Evolutionary conservation across 1,140 invertebrate species (phyloP).

Genomic region (Propsilocerus akamusi): DNA sequence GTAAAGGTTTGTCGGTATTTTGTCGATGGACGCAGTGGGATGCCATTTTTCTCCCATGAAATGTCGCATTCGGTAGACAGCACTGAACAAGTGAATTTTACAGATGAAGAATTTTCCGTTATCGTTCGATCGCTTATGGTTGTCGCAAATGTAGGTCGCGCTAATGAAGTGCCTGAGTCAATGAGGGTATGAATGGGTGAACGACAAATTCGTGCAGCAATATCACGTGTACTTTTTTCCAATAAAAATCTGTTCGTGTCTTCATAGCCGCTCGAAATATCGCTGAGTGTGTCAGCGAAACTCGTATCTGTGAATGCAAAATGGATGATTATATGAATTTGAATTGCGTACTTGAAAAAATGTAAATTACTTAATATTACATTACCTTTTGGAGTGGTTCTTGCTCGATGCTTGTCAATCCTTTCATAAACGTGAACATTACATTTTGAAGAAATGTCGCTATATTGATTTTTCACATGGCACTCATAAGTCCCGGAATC

Average conservation of each 20-base stretch:
- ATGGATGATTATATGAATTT: not conserved
- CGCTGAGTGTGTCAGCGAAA: not conserved
- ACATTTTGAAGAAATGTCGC: constrained; percentile 35
- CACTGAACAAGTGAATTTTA: constrained; percentile 69
- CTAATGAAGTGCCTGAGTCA: not conserved
- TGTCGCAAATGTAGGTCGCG: constrained; percentile 56
- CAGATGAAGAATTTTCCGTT: constrained; percentile 42
- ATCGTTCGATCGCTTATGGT: constrained; percentile 56
- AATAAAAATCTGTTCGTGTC: not conserved
- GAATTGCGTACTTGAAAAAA: no score
- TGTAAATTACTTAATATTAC: no score
- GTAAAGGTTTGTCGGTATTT: constrained; percentile 35
- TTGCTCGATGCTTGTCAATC: constrained; percentile 23
- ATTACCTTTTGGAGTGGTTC: constrained; percentile 17
- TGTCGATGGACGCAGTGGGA: constrained; percentile 29
- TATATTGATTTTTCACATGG: constrained; percentile 38
- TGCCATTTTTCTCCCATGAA: constrained; percentile 66
- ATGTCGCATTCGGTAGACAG: constrained; percentile 64
- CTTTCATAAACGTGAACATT: constrained; percentile 34
- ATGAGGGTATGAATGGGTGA: constrained; percentile 26
- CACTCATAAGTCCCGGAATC: constrained; percentile 19
- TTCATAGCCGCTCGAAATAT: not conserved
- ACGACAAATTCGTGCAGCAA: constrained; percentile 24
- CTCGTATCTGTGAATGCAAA: not conserved
- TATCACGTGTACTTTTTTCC: not conserved